phyloP scores from a whole-genome alignment of 1,140 invertebrate species.

The Copidosoma floridanum region DNA sequence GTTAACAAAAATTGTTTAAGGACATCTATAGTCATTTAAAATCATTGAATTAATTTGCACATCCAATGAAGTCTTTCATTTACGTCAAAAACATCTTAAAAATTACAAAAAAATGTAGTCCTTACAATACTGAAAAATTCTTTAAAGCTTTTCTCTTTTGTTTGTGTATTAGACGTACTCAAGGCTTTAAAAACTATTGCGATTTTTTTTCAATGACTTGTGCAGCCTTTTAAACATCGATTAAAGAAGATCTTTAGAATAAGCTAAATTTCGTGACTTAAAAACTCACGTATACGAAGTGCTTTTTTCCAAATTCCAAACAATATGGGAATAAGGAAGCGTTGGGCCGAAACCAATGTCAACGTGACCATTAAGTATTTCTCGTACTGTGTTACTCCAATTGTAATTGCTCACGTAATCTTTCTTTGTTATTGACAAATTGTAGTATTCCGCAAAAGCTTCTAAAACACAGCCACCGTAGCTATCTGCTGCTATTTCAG shows the following conservation, averaged over 20 bases:
- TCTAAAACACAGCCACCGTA: neutral
- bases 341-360: neutral
- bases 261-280: neutral
- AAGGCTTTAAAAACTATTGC: neutral
- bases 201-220: too few relatives aligned
- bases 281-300: neutral
- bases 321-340: neutral
- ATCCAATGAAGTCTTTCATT: too few relatives aligned
- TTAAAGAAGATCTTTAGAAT: neutral
- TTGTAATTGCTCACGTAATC: neutral
- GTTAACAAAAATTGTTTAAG: too few relatives aligned
- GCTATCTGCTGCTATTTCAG: neutral
- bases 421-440: neutral
- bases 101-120: too few relatives aligned
- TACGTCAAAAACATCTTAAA: too few relatives aligned
- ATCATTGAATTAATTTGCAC: too few relatives aligned
- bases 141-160: neutral
- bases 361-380: neutral
- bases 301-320: neutral
- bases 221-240: too few relatives aligned
- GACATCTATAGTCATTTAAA: too few relatives aligned
- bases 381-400: neutral
- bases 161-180: neutral
- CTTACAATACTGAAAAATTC: too few relatives aligned
- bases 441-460: neutral